Conservation (phyloP, 2,888 invertebrate species). For the Cryptocephalus moraei region DNA sequence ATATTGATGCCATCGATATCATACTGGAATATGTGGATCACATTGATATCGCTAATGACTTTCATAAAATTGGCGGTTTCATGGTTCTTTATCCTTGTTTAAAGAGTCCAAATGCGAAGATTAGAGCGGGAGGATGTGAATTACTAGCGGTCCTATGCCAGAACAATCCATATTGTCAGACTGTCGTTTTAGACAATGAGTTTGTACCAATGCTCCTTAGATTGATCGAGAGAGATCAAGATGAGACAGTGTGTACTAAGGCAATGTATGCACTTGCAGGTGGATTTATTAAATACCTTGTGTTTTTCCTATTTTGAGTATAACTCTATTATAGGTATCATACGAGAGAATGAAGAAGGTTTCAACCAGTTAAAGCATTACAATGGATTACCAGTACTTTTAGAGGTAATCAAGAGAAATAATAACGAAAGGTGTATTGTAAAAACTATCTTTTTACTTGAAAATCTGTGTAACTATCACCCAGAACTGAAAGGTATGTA, state of each 20-base stretch:
- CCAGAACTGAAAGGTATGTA: constrained; percentile 46
- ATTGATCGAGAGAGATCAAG: constrained; percentile 46
- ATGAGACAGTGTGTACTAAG: constrained; percentile 53
- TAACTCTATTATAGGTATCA: constrained; percentile 43
- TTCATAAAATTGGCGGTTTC: constrained; percentile 76
- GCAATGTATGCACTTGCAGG: constrained; percentile 73
- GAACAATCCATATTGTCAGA: constrained; percentile 78
- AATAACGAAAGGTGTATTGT: constrained; percentile 49
- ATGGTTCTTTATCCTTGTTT: constrained; percentile 59
- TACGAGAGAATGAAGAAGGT: constrained; percentile 52
- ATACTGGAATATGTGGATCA: constrained; percentile 61
- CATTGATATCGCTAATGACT: constrained; percentile 75
- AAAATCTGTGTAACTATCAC: constrained; percentile 46
- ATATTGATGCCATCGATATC: constrained; percentile 53
- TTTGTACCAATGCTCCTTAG: constrained; percentile 53
- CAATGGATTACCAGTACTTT: constrained; percentile 52
- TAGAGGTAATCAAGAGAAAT: constrained; percentile 47
- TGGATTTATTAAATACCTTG: constrained; percentile 23
- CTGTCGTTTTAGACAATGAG: constrained; percentile 53
- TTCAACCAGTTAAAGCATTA: constrained; percentile 49
- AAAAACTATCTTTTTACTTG: constrained; percentile 65
- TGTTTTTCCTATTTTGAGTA: no score
- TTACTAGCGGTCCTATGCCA: constrained; percentile 72
- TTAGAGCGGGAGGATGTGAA: constrained; percentile 55
- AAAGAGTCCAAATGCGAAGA: constrained; percentile 47